Evolutionary conservation across 2,113 vertebrate species (phyloP).

Genomic region (Saimiri boliviensis): DNA sequence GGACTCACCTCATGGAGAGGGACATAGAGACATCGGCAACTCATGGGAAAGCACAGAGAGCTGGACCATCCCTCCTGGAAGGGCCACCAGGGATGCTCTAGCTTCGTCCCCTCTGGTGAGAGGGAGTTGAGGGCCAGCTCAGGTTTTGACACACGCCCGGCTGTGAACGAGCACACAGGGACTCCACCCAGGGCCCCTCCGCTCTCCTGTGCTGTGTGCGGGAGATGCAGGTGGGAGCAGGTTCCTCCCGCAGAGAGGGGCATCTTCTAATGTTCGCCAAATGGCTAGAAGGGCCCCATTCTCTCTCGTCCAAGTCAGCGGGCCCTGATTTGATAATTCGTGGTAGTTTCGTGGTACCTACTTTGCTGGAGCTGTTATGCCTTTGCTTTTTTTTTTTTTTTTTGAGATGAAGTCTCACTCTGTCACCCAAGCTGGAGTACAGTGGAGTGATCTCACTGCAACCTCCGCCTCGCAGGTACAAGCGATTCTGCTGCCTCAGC

Average conservation of each 20-base stretch:
- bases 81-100: neutral
- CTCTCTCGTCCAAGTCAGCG: accelerated
- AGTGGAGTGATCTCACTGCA: no score
- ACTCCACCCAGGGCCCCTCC: accelerated
- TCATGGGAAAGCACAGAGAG: neutral
- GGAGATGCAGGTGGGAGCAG: neutral
- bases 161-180: neutral
- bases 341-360: no score
- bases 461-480: no score
- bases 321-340: neutral
- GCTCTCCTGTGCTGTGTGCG: accelerated
- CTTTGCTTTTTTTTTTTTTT: neutral
- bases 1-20: neutral
- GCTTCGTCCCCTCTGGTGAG: neutral
- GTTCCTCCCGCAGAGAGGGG: accelerated
- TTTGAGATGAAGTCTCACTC: no score
- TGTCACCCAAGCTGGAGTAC: no score
- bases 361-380: neutral
- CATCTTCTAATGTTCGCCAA: neutral
- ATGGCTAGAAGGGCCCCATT: neutral
- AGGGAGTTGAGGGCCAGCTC: neutral
- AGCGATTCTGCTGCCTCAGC: no score
- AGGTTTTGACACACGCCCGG: neutral
- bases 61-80: accelerated
- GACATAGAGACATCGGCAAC: neutral